Evolutionary conservation across 2,797 vertebrate species (phyloP), one percentile per base, ranked within the genome.

Genomic region (Takifugu ocellatus): DNA sequence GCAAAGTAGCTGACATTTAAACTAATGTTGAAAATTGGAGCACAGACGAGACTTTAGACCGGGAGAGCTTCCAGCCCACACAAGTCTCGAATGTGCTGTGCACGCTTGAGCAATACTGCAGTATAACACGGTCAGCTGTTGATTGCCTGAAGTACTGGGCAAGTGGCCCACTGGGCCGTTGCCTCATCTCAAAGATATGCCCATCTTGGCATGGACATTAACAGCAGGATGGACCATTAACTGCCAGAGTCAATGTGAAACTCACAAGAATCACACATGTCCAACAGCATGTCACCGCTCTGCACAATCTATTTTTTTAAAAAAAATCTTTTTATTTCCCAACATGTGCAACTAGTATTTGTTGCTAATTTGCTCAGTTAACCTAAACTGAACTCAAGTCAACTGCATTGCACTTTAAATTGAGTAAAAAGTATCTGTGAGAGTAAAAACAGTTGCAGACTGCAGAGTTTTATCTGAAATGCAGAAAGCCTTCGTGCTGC

Each of bases 131-230:
- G 68, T 58, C 42, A 63, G 66, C 49, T 53, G 63, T 50, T 66
- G 69, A 59, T 51, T 64, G 66, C 59, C 59, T 70, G 67, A 66
- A 63, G 54, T 70, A 55, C 21, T 43, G 69, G 78, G 77, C 75
- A 54, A 1, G 25, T 14, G 29, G 71, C 74, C 77, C 66, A 60
- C 76, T 83, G 54, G 26, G 56, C 17, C 51, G 60, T 74, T 74
- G 77, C 85, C 66, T 80, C 78, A 70, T 82, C 78, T 78, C 58
- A 51, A 65, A 81, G 70, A 63, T 61, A 65, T 5, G 36, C 64
- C 52, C 66, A 54, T 62, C 59, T 62, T 75, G 76, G 74, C 72
- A 73, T 50, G 14, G 55, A 59, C 51, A 3, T 69, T 54, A 46
- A 61, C 51, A 43, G 61, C 67, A 58, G 60, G 48, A 66, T 1